Percentiles rank a stretch among this genome's conserved stretches.
Evolutionary conservation across 2,113 vertebrate genomes (phyloP).

Genomic region (Pholis gunnellus): DNA sequence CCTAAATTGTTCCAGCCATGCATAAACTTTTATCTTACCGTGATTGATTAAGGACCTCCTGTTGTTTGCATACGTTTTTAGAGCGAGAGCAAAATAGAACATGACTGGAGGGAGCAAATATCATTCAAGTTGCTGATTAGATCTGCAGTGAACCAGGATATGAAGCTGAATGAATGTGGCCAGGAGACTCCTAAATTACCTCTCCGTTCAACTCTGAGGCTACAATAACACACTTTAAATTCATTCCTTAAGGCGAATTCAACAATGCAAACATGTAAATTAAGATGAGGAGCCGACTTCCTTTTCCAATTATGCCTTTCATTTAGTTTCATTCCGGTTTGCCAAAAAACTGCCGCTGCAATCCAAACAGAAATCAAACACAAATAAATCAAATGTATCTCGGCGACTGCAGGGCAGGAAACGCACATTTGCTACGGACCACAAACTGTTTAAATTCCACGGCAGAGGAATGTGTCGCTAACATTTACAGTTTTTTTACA

Average conservation of each 20-base stretch:
- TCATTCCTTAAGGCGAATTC: slow-evolving; percentile 69
- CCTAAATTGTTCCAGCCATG: slow-evolving; percentile 33
- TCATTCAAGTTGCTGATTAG: slow-evolving; percentile 72
- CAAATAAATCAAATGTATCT: slow-evolving; percentile 65
- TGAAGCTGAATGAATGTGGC: slow-evolving; percentile 56
- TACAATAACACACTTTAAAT: slow-evolving; percentile 70
- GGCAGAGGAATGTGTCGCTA: slow-evolving; percentile 51
- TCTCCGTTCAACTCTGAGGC: slow-evolving; percentile 41
- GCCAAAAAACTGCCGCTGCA: slow-evolving; percentile 43
- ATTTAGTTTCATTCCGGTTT: slow-evolving; percentile 55
- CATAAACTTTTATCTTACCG: slow-evolving; percentile 29
- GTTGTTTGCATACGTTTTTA: slow-evolving; percentile 38
- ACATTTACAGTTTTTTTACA: slow-evolving; percentile 41
- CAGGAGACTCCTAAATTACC: slow-evolving; percentile 66
- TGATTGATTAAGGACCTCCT: slow-evolving; percentile 50
- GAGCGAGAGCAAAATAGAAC: slow-evolving; percentile 44
- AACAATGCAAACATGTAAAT: slow-evolving; percentile 70
- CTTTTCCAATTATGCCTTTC: slow-evolving; percentile 69
- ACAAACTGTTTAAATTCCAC: slow-evolving; percentile 59
- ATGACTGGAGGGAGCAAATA: slow-evolving; percentile 55
- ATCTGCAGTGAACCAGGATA: slow-evolving; percentile 69
- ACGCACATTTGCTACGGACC: slow-evolving; percentile 6
- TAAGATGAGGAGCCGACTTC: slow-evolving; percentile 73
- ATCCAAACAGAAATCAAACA: slow-evolving; percentile 66
- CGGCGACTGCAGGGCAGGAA: slow-evolving; percentile 34